Evolutionary conservation across 2,888 invertebrate species (phyloP).

Genomic region (Drosophila niveifrons): DNA sequence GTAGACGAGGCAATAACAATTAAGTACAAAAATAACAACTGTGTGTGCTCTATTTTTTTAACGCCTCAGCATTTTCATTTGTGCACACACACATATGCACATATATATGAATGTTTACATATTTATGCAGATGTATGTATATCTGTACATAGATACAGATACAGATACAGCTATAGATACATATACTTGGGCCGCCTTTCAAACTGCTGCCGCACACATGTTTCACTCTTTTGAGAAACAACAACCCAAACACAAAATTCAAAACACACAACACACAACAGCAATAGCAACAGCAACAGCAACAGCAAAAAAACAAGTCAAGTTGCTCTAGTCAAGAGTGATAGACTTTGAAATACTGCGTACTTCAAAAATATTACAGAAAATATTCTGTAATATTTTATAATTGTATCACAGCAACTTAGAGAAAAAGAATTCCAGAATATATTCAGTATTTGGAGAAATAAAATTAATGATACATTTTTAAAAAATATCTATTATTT

Average conservation of each 20-base stretch:
- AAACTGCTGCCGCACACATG: conserved; percentile 79
- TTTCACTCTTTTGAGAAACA: conserved; percentile 59
- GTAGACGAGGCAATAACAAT: conserved; percentile 68
- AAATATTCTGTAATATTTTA: too few species aligned
- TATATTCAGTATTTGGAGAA: too few species aligned
- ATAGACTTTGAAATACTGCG: conserved; percentile 24
- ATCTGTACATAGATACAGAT: conserved; percentile 15
- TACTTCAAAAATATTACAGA: not conserved
- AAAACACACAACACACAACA: conserved; percentile 51
- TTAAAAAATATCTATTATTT: too few species aligned
- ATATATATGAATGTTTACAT: conserved; percentile 30
- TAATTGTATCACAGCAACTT: too few species aligned
- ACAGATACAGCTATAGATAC: conserved; percentile 35
- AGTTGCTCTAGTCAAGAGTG: conserved; percentile 11
- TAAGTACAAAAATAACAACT: conserved; percentile 76
- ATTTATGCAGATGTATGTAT: conserved; percentile 12
- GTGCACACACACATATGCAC: conserved; percentile 46
- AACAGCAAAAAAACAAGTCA: conserved; percentile 48
- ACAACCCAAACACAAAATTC: conserved; percentile 59
- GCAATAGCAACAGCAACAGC: conserved; percentile 30
- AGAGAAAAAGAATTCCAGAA: too few species aligned
- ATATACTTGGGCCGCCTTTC: conserved; percentile 61
- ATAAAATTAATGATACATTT: too few species aligned
- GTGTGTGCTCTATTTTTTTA: conserved; percentile 77
- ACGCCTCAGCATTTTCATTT: conserved; percentile 77